Evolutionary conservation across 2,888 invertebrate genomes (phyloP).

Genomic region (Plebejus anna): DNA sequence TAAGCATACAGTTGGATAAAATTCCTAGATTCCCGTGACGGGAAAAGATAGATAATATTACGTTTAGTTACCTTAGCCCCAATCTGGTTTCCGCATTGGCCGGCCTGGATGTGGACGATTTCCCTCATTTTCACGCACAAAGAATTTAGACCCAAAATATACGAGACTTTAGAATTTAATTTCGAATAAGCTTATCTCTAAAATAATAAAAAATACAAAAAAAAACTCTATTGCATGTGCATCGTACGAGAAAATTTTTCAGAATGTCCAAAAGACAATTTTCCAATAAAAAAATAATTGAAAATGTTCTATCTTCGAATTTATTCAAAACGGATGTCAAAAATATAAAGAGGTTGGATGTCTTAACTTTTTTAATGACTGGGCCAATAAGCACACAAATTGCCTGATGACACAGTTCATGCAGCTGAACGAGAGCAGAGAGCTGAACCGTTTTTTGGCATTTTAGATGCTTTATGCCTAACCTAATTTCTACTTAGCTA

Average conservation of each 20-base stretch:
- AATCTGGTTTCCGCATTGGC: constrained; percentile 82
- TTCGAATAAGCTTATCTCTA: constrained; percentile 47
- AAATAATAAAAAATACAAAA: constrained; percentile 46
- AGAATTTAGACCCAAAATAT: constrained; percentile 53
- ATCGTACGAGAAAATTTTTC: constrained; percentile 38
- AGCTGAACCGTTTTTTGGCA: not conserved
- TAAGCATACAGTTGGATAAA: too few relatives aligned
- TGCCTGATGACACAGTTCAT: not conserved
- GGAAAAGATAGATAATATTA: not conserved
- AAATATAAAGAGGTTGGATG: constrained; percentile 2
- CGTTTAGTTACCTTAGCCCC: constrained; percentile 82
- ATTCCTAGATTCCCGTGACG: too few relatives aligned
- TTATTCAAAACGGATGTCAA: not conserved
- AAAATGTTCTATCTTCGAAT: constrained; percentile 33
- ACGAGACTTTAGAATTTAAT: constrained; percentile 47
- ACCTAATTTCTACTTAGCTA: too few relatives aligned
- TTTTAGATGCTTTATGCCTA: too few relatives aligned
- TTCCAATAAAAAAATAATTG: constrained; percentile 13
- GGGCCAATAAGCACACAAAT: not conserved
- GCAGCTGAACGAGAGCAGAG: not conserved
- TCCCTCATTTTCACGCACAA: constrained; percentile 82
- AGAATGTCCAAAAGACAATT: constrained; percentile 31
- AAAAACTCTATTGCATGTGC: constrained; percentile 36
- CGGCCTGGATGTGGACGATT: constrained; percentile 87
- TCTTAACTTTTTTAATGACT: not conserved